Conservation (phyloP, 2,113 vertebrate genomes). For the Paradoxurus hermaphroditus region DNA sequence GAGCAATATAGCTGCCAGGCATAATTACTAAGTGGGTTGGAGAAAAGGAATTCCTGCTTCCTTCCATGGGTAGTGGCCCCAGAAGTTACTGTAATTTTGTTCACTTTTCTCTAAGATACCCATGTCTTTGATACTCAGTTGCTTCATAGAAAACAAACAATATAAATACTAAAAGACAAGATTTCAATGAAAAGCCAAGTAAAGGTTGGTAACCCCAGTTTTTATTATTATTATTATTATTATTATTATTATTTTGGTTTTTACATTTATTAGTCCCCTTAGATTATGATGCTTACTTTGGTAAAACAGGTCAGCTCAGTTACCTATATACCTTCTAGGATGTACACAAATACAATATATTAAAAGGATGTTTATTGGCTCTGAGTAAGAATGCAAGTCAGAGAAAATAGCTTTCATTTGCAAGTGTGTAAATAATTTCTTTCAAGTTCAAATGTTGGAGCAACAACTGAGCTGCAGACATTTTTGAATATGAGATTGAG, state of each 20-base stretch:
- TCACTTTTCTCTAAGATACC: neutral
- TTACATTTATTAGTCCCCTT: neutral
- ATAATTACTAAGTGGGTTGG: neutral
- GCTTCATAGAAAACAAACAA: neutral
- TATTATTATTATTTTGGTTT: neutral
- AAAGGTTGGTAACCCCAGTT: neutral
- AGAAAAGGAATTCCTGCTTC: neutral
- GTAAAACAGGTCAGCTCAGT: neutral
- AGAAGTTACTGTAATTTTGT: neutral
- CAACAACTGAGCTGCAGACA: neutral
- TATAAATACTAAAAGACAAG: neutral
- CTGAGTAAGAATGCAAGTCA: neutral
- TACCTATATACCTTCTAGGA: neutral
- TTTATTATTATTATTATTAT: neutral
- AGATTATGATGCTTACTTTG: neutral
- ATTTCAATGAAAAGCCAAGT: neutral
- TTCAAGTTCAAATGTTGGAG: neutral
- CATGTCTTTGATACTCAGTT: neutral
- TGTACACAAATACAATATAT: neutral
- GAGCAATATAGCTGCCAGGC: neutral
- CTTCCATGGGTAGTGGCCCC: too few relatives aligned
- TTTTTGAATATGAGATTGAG: conserved; percentile 38
- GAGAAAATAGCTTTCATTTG: neutral
- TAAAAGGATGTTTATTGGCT: neutral
- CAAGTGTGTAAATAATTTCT: neutral